Evolutionary conservation across 35 echinoderm and acorn worm species (phyloP).

Genomic region (Eucidaris tribuloides): DNA sequence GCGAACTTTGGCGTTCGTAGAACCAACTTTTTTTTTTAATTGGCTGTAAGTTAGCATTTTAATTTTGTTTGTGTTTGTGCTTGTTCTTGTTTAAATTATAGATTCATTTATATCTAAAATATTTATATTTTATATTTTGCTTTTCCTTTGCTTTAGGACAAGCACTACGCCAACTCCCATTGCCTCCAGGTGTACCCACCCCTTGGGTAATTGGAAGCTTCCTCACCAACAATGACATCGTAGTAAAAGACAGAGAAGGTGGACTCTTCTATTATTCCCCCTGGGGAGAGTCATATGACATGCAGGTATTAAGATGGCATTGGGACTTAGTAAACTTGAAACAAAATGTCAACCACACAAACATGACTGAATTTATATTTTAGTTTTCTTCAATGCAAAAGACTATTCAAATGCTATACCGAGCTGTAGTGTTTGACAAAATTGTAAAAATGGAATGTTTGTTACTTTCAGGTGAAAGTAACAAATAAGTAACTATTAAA

Average conservation of each 20-base stretch:
- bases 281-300: conserved; percentile 5
- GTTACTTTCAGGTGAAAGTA: too few relatives aligned
- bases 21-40: neutral
- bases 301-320: neutral
- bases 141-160: neutral
- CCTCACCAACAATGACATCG: neutral
- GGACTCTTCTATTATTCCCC: conserved; percentile 25
- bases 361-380: neutral
- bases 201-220: conserved; percentile 27
- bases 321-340: neutral
- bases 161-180: conserved; percentile 17
- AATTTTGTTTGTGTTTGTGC: too few relatives aligned
- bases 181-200: conserved; percentile 15
- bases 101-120: neutral
- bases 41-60: neutral
- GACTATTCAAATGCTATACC: too few relatives aligned
- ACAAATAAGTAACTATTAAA: too few relatives aligned
- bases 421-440: too few relatives aligned
- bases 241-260: conserved; percentile 18
- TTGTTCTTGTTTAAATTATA: neutral
- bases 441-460: too few relatives aligned
- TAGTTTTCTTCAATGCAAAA: too few relatives aligned
- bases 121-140: neutral
- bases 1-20: neutral
- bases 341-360: neutral